These are phyloP conservation scores for Oryctes rhinoceros DNA, from an alignment of 1,140 invertebrate species.

Conservation along the genomic window DNA sequence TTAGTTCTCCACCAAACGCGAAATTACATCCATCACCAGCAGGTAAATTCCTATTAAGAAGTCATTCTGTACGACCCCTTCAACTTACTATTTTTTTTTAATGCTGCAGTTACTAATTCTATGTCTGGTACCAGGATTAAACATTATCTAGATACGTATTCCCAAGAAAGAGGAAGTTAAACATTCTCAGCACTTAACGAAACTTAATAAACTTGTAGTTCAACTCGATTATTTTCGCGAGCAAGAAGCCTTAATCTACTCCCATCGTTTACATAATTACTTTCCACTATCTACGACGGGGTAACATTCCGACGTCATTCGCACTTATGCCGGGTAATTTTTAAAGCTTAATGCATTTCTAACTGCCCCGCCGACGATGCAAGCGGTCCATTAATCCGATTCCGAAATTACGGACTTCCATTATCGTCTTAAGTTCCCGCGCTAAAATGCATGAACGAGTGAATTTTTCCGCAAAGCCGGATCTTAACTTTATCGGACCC, in stretches of 20 bases:
- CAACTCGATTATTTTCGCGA: too few species aligned
- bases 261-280: conserved; percentile 11
- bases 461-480: background rate
- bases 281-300: background rate
- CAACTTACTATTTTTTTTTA: too few species aligned
- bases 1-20: too few species aligned
- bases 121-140: too few species aligned
- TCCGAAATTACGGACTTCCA: conserved; percentile 14
- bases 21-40: too few species aligned
- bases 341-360: conserved; percentile 14
- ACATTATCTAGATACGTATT: too few species aligned
- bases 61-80: too few species aligned
- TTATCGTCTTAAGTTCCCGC: background rate
- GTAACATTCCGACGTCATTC: background rate
- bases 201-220: too few species aligned
- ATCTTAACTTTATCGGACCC: conserved; percentile 8
- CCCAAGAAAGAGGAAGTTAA: too few species aligned
- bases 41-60: too few species aligned
- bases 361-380: background rate
- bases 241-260: background rate
- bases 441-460: conserved; percentile 7
- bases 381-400: conserved; percentile 21
- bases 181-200: too few species aligned
- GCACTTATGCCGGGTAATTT: conserved; percentile 7
- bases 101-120: too few species aligned